Evolutionary conservation across 1,140 invertebrate species (phyloP).

Genomic region (Latrodectus geometricus): DNA sequence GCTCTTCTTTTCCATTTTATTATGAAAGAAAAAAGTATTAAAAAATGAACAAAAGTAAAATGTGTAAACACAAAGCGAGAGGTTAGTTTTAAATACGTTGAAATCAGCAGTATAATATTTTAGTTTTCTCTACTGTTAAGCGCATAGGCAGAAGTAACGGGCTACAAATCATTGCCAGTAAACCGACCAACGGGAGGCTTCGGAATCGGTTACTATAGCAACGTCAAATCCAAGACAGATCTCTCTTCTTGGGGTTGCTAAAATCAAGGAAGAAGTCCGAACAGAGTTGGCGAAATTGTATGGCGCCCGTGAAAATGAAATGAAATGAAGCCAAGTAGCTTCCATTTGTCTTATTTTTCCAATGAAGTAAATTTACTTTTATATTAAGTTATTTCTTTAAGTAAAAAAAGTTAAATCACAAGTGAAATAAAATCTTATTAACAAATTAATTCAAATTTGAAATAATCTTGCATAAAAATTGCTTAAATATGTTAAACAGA

Average conservation of each 20-base stretch:
- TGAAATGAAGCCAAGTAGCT: not conserved
- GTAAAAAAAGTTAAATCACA: not conserved
- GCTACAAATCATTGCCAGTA: conserved; percentile 57
- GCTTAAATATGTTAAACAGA: too few species aligned
- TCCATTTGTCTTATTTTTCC: not conserved
- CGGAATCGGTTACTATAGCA: conserved; percentile 52
- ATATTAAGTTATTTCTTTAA: not conserved
- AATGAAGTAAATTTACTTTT: not conserved
- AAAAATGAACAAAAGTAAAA: not conserved
- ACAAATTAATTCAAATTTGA: too few species aligned
- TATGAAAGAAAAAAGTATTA: not conserved
- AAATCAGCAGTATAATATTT: conserved; percentile 30
- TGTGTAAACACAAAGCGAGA: not conserved
- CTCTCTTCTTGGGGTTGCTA: conserved; percentile 49
- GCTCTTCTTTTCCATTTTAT: not conserved
- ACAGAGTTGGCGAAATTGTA: conserved; percentile 2
- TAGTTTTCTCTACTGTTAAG: conserved; percentile 54
- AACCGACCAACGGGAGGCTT: conserved; percentile 55
- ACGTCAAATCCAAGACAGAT: conserved; percentile 62
- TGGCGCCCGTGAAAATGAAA: conserved; percentile 10
- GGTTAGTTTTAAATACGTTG: conserved; percentile 38
- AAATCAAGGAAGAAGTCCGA: not conserved
- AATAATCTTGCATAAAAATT: too few species aligned
- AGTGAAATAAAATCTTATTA: not conserved
- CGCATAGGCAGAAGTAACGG: conserved; percentile 43